Base-by-base conservation (phyloP, 2,888 invertebrate genomes). In the Morinoia aosen region DNA sequence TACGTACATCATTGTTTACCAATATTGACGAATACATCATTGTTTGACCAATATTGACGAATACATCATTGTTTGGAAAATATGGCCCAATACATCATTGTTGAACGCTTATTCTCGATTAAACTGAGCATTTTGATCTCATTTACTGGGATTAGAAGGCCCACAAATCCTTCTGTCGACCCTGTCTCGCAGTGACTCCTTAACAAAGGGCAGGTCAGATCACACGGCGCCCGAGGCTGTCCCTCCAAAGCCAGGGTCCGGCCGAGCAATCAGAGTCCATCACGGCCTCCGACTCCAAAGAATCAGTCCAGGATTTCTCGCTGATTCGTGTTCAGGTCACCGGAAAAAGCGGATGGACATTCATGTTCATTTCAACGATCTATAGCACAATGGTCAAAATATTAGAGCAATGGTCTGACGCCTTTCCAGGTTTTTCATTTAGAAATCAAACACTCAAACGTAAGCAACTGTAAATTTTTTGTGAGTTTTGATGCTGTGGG, bases 171-270 rank as follows among this genome's bases (percentile, higher is more conserved):
- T 33, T 33, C 3, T 39, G 40, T 16, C 40, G 90, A 90, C 90
- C 90, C 90, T 90, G 40, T 90, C 90, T 40, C 40, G 12, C 40
- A 40, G 90, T 39, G 90, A 90, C 90, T 39, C 12, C 90, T 48
- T 48, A 90, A 90, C 90, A 90, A 90, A 40, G 90, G 90, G 12
- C 90, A 40, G 90, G 90, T 90, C 90, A 90, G 90, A 40, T 48
- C 90, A 39, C 40, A 90, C 48, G 90, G 90, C 40, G 40, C 76
- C 76, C 76, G 76, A 76, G 76, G 90, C 90, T 40, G 40, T 90
- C 40, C 2, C 19, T 39, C 14, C 48, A 14, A 90, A 40, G 40
- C 90, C 48, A 40, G 11, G 48, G 39, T 14, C 39, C 8, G 90
- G 10, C 39, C 90, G 11, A 40, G 90, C 90, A 90, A 90, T 90